Base-by-base conservation (phyloP, 2,888 invertebrate species). In the Drosophila paranaensis region DNA sequence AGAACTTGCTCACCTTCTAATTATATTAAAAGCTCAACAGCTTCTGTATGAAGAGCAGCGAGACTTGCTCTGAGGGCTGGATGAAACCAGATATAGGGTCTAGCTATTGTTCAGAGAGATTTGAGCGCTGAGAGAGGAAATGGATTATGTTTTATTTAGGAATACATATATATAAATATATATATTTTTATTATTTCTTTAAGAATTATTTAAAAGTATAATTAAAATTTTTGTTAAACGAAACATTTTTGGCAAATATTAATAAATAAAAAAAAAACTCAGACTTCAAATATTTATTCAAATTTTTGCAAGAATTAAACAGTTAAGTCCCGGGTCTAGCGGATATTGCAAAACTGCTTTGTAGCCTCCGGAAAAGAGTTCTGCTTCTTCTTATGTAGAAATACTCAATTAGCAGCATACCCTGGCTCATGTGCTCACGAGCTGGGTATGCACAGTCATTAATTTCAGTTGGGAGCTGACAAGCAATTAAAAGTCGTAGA, bases 391-490 rank as follows among this genome's bases (percentile, higher is more conserved):
- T 27, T 20, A 20, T 20, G 25, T 43, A 35, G 33, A 43, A 35
- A 42, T n/a, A 25, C 20, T 20, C 16, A 16, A 42, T 33, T 33
- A 33, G 14, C 43, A 33, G 14, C 33, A 43, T 37, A 33, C 35
- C 45, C 42, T 42, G n/a, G 27, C 30, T 30, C 10, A 14, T 13
- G 1, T 58, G 6, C 9, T 5, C 16, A 33, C n/a, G n/a, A 30
- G 20, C 1, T 40, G 42, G 40, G 55, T 30, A 46, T 46, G 25
- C 16, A 13, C 37, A 30, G 27, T 30, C 45, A 58, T 50, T 35
- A 35, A 58, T 33, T 58, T 13, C n/a, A 60, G 58, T 39, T 62
- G 46, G 46, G 25, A 60, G 50, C 50, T 50, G 60, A 20, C 40
- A 50, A 14, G 33, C 63, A 42, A 64, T 50, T 37, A 60, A 60